These are phyloP conservation scores for Babylonia areolata DNA, from an alignment of 1,140 invertebrate genomes.

Conservation along the genomic window DNA sequence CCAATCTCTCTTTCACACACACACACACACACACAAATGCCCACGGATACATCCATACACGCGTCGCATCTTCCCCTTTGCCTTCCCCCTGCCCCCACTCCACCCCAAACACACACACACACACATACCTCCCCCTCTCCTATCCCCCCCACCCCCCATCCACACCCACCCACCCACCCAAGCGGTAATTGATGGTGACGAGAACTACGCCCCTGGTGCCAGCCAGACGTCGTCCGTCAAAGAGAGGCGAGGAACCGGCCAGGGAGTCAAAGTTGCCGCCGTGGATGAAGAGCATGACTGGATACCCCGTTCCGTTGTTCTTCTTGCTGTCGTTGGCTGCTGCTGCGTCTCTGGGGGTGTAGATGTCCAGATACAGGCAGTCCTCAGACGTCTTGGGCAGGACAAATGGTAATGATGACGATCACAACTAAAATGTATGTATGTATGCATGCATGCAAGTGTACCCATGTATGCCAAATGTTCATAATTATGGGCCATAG, in stretches of 20 bases:
- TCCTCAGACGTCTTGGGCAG: constrained; percentile 73
- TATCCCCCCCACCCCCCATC: neutral
- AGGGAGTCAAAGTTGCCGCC: constrained; percentile 65
- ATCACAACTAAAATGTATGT: too few relatives aligned
- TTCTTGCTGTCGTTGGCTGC: neutral
- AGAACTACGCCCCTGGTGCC: constrained; percentile 75
- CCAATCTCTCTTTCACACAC: neutral
- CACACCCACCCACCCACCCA: constrained; percentile 58
- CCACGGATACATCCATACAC: neutral
- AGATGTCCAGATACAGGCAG: constrained; percentile 69
- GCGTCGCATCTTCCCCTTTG: neutral
- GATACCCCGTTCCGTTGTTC: constrained; percentile 27
- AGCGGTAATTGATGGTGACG: constrained; percentile 78
- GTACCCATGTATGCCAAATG: too few relatives aligned
- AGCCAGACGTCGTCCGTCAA: constrained; percentile 67
- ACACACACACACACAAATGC: neutral
- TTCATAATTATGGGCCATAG: too few relatives aligned
- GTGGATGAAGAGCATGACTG: constrained; percentile 67
- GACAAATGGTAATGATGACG: too few relatives aligned
- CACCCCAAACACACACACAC: neutral
- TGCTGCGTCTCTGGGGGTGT: constrained; percentile 46
- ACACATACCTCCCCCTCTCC: neutral
- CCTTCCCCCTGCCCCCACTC: neutral
- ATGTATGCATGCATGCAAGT: too few relatives aligned
- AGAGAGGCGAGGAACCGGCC: constrained; percentile 57